Conservation (phyloP, 2,113 vertebrate genomes). For the Ammospiza caudacuta region DNA sequence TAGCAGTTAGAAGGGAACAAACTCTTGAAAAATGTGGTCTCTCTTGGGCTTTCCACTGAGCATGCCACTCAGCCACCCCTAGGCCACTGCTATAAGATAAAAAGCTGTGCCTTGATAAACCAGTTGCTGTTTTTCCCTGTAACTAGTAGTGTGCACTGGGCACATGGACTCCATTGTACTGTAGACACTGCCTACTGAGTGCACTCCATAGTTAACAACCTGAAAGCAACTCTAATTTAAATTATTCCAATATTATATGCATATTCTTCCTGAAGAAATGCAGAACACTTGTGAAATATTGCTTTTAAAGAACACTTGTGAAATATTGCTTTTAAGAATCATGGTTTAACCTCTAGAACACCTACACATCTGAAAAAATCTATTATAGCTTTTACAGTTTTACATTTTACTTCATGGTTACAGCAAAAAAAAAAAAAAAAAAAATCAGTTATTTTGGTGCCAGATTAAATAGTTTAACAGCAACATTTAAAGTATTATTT, state of each 20-base stretch:
- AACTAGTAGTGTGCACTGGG: neutral
- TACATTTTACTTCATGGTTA: neutral
- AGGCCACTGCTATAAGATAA: neutral
- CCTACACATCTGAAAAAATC: neutral
- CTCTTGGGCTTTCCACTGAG: neutral
- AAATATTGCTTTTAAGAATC: neutral
- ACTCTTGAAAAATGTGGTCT: neutral
- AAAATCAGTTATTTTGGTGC: neutral
- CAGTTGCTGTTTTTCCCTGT: neutral
- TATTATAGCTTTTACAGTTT: neutral
- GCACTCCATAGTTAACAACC: neutral
- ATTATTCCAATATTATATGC: neutral
- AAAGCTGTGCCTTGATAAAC: neutral
- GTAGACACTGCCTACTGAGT: neutral
- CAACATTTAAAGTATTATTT: neutral
- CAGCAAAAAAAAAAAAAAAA: neutral
- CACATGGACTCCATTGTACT: neutral
- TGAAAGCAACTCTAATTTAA: neutral
- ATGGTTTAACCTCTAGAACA: neutral
- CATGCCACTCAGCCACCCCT: neutral
- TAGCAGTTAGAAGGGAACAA: neutral
- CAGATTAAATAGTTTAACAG: neutral
- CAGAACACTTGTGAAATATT: neutral
- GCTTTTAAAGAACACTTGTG: neutral
- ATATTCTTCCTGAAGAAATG: neutral